Evolutionary conservation across 2,797 vertebrate species (phyloP), one percentile per base, ranked within the genome.

Genomic region (Lindbergichthys nudifrons): DNA sequence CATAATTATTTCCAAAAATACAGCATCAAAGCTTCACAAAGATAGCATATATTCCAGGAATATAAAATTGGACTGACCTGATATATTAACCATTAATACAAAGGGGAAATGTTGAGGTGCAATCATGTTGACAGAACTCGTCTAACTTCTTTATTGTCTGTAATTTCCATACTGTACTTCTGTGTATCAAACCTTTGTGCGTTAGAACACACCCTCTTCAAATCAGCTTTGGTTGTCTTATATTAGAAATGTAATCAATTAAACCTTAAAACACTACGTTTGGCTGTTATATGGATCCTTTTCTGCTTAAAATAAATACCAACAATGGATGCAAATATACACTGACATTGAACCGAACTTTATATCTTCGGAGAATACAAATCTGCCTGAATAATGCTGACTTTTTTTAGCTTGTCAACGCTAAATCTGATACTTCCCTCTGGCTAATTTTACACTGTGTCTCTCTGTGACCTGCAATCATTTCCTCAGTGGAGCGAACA

Each of bases 391-490:
- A 66, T 53, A 59, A 46, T 36, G 56, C 81, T 75, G 53, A 77
- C 45, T 65, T 21, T 47, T 36, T 51, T 39, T 52, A 57, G 15
- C 51, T 69, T 52, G 18, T 70, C 43, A 32, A 59, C 16, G 32
- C 63, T 75, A 19, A 75, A 56, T 72, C 30, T 36, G 54, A 72
- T 79, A 59, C 46, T 39, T 12, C 51, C 54, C 62, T 64, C 65
- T 10, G 48, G 60, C 57, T 77, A 65, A 65, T 65, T 70, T 77
- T 53, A 51, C 47, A 41, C 54, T 3, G 16, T 48, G 73, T 54
- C 65, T 57, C n/a, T 65, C 66, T 8, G 64, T 78, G 75, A 81
- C 65, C 77, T 74, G 81, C 65, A 67, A 62, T 70, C 1, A 1
- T 67, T 75, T 69, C 21, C 57, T 80, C 15, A 12, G 45, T 14